Base-by-base conservation (phyloP, 2,888 invertebrate species). In the Amiota minor region DNA sequence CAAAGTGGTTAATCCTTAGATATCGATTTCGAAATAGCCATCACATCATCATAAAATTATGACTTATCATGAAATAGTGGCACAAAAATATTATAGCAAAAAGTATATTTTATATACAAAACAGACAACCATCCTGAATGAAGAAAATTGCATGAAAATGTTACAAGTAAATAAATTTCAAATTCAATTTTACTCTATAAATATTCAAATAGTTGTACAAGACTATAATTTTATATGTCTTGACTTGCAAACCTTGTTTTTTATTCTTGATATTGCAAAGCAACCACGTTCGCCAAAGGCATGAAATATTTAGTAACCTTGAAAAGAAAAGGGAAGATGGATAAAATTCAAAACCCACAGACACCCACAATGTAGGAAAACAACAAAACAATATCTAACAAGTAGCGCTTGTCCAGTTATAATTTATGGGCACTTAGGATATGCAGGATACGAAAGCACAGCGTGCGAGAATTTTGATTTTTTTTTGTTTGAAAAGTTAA, bases 381-480 rank as follows among this genome's bases (percentile, higher is more conserved):
- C 18, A 23, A 10, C 76, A 76, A 71, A 71, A 68, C 72, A 74
- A 75, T 76, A 76, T 75, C 74, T 77, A 72, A 77, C 75, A 72
- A 78, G 76, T 76, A 76, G 65, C 61, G 23, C 70, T 59, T 70
- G 70, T 18, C 56, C 59, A 64, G 53, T 53, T 64, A 65, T 70
- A 65, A 46, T 61, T 56, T 69, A 67, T 65, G 50, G 50, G 18
- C 65, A 47, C 65, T 46, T 47, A 11, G 23, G 23, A 14, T 62
- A 45, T 62, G 16, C 23, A 45, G 45, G 35, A 23, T 23, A 12
- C 23, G n/a, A 45, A n/a, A 62, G 62, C 62, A 53, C 50, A 53
- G 53, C 67, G 23, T 50, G 53, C 67, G 50, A 18, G 11, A 35
- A 35, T 18, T 45, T 35, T 16, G 45, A 59, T 20, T 59, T 50